A percentile compares a stretch with the other conserved stretches of the same genome.
These are phyloP conservation scores for Malurus splendens DNA, from an alignment of 2,797 vertebrate genomes.

Conservation along the genomic window DNA sequence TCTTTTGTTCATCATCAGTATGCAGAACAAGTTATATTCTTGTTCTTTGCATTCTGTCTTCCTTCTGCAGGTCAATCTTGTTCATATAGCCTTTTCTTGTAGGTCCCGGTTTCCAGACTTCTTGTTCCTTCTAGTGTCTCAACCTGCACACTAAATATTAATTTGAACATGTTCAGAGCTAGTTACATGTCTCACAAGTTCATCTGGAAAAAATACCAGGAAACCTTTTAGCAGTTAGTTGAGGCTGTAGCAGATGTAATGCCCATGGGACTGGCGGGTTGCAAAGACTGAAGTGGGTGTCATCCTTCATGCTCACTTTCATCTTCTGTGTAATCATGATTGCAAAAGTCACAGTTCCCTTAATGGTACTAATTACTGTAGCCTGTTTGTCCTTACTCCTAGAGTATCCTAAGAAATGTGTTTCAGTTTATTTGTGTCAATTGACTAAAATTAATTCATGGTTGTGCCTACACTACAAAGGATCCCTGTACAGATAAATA, in stretches of 20 bases:
- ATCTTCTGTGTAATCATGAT: background rate
- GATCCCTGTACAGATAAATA: background rate
- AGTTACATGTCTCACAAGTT: background rate
- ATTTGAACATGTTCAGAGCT: background rate
- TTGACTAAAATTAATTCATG: background rate
- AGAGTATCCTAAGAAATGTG: background rate
- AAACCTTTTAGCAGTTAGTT: background rate
- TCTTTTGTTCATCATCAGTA: background rate
- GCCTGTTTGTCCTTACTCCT: background rate
- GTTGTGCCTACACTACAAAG: background rate
- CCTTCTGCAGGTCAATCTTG: background rate
- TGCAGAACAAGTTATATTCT: background rate
- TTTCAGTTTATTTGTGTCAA: background rate
- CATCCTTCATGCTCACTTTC: background rate
- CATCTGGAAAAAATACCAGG: background rate
- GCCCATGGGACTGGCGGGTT: background rate
- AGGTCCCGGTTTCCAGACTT: background rate
- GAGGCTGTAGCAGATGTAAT: background rate
- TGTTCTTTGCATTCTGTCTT: background rate
- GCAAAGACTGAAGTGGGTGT: background rate
- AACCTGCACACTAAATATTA: background rate
- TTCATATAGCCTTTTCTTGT: background rate
- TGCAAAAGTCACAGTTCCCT: background rate
- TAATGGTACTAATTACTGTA: background rate
- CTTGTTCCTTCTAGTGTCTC: background rate